These are phyloP conservation scores for Loriculus beryllinus DNA, from an alignment of 2,797 vertebrate genomes.

Conservation along the genomic window DNA sequence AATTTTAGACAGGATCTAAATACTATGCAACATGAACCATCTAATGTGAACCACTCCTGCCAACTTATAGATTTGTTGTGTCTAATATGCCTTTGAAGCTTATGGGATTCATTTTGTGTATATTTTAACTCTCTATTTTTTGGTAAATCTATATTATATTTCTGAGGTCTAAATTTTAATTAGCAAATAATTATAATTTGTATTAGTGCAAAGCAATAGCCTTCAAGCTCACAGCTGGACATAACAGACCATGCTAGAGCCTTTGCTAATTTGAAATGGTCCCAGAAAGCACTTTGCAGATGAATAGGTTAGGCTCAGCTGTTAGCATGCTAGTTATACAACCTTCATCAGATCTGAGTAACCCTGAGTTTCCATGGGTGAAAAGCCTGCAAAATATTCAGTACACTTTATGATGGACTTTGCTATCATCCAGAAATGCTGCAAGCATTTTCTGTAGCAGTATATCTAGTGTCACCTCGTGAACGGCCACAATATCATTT, in stretches of 20 bases:
- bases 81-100: neutral
- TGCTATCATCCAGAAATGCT: neutral
- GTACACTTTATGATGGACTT: neutral
- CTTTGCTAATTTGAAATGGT: neutral
- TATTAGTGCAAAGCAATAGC: neutral
- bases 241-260: neutral
- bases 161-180: neutral
- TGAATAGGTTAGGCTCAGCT: neutral
- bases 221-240: neutral
- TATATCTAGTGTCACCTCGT: neutral
- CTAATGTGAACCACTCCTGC: neutral
- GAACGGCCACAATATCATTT: neutral
- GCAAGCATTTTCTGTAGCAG: neutral
- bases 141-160: neutral
- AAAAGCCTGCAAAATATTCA: neutral
- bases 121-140: neutral
- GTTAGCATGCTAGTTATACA: neutral
- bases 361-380: neutral
- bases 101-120: neutral
- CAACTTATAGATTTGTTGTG: neutral
- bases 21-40: neutral
- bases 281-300: neutral
- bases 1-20: neutral
- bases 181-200: neutral
- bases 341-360: neutral